Evolutionary conservation across 1,140 invertebrate species (phyloP).

Genomic region (Triops cancriformis): DNA sequence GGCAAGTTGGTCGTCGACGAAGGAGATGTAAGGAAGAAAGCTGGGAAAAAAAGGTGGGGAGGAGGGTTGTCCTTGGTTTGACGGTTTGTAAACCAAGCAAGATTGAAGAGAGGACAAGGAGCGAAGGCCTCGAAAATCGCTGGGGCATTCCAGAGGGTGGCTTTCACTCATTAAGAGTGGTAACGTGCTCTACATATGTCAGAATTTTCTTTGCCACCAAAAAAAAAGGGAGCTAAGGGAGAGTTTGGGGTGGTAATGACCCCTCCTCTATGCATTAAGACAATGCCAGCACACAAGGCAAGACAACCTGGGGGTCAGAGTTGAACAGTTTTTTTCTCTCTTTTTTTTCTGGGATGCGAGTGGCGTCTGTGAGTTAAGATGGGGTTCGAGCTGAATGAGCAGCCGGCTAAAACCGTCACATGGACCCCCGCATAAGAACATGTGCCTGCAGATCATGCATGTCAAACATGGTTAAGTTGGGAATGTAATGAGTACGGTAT

Average conservation of each 20-base stretch:
- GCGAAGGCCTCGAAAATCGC: neutral
- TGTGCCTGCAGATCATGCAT: conserved; percentile 4
- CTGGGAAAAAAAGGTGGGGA: neutral
- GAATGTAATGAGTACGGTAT: conserved; percentile 5
- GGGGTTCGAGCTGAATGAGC: neutral
- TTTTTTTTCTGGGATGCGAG: neutral
- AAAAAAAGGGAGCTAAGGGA: neutral
- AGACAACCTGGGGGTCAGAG: neutral
- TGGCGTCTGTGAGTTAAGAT: neutral
- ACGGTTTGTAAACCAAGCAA: neutral
- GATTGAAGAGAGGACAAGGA: neutral
- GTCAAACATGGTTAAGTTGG: neutral
- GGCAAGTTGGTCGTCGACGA: no score
- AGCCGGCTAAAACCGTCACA: neutral
- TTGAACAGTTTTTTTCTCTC: neutral
- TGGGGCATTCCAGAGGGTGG: neutral
- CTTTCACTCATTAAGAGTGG: conserved; percentile 9
- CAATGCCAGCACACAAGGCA: neutral
- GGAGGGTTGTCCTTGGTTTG: neutral
- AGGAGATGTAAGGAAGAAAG: neutral
- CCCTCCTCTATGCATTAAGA: neutral
- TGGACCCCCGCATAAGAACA: neutral
- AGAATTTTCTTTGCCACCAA: neutral
- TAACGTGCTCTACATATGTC: conserved; percentile 9
- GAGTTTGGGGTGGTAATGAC: neutral